phyloP scores from a whole-genome alignment of 2,888 invertebrate genomes.

The Agrochola macilenta region DNA sequence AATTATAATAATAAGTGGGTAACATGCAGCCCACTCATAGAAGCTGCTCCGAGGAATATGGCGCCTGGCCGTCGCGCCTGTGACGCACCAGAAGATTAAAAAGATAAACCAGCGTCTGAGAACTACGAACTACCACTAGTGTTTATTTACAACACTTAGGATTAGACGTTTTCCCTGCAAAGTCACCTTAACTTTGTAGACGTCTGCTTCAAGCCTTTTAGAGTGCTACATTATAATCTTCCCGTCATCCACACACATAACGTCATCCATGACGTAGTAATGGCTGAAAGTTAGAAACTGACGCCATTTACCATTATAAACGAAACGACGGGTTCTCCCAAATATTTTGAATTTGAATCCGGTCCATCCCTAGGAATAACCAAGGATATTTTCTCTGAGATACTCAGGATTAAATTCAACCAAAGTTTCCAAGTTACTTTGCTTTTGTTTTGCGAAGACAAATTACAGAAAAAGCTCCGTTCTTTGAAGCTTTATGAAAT shows the following conservation, averaged over 20 bases:
- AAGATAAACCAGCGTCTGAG: slow-evolving; percentile 65
- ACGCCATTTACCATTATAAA: slow-evolving; percentile 5
- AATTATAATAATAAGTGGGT: slow-evolving; percentile 62
- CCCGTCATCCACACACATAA: not conserved
- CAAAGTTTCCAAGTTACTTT: slow-evolving; percentile 18
- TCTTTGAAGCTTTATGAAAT: slow-evolving; percentile 20
- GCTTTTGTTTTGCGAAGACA: slow-evolving; percentile 38
- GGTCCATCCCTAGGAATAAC: slow-evolving; percentile 21
- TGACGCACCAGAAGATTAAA: slow-evolving; percentile 74
- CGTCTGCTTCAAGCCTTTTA: slow-evolving; percentile 27
- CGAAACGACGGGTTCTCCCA: not conserved
- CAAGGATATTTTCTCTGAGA: slow-evolving; percentile 7
- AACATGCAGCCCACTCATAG: slow-evolving; percentile 58
- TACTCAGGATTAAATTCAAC: slow-evolving; percentile 10
- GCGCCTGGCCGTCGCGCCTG: slow-evolving; percentile 75
- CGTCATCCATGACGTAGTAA: slow-evolving; percentile 13
- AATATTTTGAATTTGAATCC: slow-evolving; percentile 14
- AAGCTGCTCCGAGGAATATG: slow-evolving; percentile 40
- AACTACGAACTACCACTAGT: slow-evolving; percentile 30
- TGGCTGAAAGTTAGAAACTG: not conserved
- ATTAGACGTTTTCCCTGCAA: slow-evolving; percentile 36
- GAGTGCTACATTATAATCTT: slow-evolving; percentile 1
- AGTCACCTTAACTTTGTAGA: slow-evolving; percentile 47
- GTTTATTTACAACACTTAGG: slow-evolving; percentile 63
- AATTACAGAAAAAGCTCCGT: slow-evolving; percentile 17